Evolutionary conservation across 2,113 vertebrate species (phyloP).

Genomic region (Nicator chloris): DNA sequence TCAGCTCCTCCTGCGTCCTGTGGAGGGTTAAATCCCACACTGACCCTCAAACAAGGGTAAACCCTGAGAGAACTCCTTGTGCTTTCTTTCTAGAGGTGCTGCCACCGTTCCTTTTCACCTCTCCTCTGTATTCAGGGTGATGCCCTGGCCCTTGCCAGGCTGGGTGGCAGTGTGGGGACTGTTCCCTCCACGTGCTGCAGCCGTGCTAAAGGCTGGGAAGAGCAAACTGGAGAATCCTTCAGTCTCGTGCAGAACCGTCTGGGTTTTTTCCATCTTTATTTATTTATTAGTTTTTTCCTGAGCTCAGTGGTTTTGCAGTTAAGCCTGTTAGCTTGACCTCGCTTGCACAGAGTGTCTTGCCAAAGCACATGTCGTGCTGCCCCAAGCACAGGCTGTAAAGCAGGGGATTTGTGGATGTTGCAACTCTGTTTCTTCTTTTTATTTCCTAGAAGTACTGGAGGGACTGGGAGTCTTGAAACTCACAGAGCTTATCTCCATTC

Average conservation of each 20-base stretch:
- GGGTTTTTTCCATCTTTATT: background rate
- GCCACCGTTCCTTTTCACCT: background rate
- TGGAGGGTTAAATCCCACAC: background rate
- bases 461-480: background rate
- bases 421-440: constrained; percentile 8
- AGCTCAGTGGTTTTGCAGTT: constrained; percentile 48
- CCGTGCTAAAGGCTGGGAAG: background rate
- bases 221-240: background rate
- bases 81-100: background rate
- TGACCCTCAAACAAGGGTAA: background rate
- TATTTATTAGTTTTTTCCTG: background rate
- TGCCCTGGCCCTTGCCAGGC: background rate
- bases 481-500: background rate
- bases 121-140: background rate
- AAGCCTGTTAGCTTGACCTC: constrained; percentile 6
- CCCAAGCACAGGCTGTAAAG: constrained; percentile 19
- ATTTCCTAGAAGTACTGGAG: constrained; percentile 30
- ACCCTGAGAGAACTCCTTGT: background rate
- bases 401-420: constrained; percentile 48
- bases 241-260: background rate
- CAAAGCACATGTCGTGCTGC: constrained; percentile 61
- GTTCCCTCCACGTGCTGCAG: background rate
- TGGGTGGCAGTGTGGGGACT: background rate
- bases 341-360: constrained; percentile 25
- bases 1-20: background rate